Base-by-base conservation (phyloP, 2,113 vertebrate genomes). In the Lipotes vexillifer region DNA sequence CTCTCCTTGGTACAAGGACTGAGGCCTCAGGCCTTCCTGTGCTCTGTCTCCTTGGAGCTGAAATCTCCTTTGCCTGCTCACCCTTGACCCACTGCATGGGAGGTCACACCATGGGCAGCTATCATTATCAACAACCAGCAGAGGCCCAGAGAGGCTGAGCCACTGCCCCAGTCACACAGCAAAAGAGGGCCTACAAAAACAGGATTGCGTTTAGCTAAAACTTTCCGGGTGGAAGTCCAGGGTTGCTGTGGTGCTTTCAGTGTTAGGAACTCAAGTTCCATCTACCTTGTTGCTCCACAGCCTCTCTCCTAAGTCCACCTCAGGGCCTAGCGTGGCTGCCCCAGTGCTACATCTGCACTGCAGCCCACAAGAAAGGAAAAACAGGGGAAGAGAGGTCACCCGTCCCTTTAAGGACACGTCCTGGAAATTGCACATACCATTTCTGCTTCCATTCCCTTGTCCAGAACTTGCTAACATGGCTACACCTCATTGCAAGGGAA, bases 351-450 rank as follows among this genome's bases (percentile, higher is more conserved):
- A 59, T 66, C 86, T 61, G 59, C 21, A 66, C 4, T 8, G 13
- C 33, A 71, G 59, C 38, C 83, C 88, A 9, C 65, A 77, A 29
- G 52, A 86, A 78, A 61, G 3, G 8, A 27, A 69, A 66, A 46
- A 10, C 1, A 36, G 44, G 12, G 1, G 20, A 38, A 6, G 44
- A 57, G 21, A 20, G 8, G 0, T 6, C 49, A 17, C 25, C 5
- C 11, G 1, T 33, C 57, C 69, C n/a, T 55, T 31, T 17, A 74
- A 61, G 18, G 74, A 93, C 21, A 74, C 52, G n/a, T 38, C 23
- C 78, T 72, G 5, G 65, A 69, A 93, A 29, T n/a, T 31, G 1
- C 41, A 31, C 8, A 3, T 10, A 41, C n/a, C 36, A 46, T 92
- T 92, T 83, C 80, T 72, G 38, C 17, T 88, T 71, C 27, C 12